Evolutionary conservation across 2,797 vertebrate genomes (phyloP), one percentile per base, ranked within the genome.

Genomic region (Schizothorax lantsangensis): DNA sequence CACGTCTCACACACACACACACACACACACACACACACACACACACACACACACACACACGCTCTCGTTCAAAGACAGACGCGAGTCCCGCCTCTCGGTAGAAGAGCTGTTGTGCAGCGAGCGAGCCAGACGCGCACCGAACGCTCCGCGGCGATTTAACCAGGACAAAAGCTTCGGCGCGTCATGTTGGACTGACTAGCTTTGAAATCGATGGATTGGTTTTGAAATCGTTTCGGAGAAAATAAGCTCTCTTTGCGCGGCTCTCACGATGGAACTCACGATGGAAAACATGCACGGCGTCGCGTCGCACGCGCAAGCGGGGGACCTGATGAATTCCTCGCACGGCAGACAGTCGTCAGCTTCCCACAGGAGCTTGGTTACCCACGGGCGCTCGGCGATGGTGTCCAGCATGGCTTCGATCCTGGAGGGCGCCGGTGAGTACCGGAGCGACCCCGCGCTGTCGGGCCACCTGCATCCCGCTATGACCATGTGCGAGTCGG

Each of bases 401-500:
- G 97, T 98, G 33, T 96, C 97, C 79, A 96, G 97, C 91, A 98
- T 98, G 97, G 96, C 97, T 47, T 97, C 97, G 79, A 96, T 99
- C 88, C 95, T 99, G 91, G 98, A 99, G 85, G 95, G 97, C 89
- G 93, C 95, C 6, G 94, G 94, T 10, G 95, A 97, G 77, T 97
- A 97, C 94, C 96, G 98, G 79, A 91, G 95, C 49, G 94, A 97
- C 88, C 92, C 95, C 79, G 93, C 94, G 89, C 93, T 96, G 90
- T 95, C 91, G 88, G 96, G 92, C 83, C 97, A 98, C 88, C 94
- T 99, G 88, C 98, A 98, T 93, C 96, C 97, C 43, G 97, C 97
- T 88, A 98, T 99, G 97, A 97, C 96, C 94, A 98, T 99, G 98
- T 99, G 98, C 92, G 98, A 99, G 88, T 97, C 92, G 59, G 97